Conservation (phyloP, 92 coral and sea anemone species). For the Heteractis magnifica region DNA sequence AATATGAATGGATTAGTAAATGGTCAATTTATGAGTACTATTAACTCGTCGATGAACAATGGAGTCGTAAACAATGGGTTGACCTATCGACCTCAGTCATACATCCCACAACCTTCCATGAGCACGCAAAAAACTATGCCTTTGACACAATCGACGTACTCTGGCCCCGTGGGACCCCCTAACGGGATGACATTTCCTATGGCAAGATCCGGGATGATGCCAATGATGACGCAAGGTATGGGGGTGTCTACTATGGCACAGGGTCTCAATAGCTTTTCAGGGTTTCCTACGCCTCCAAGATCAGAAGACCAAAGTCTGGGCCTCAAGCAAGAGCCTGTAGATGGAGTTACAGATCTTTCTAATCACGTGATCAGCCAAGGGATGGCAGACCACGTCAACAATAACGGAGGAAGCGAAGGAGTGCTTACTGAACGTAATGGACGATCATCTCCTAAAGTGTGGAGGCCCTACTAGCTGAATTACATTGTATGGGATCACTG, state of each 20-base stretch:
- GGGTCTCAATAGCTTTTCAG: constrained; percentile 63
- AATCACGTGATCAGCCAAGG: constrained; percentile 76
- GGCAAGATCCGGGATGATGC: constrained; percentile 67
- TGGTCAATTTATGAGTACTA: constrained; percentile 48
- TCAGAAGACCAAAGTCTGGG: constrained; percentile 70
- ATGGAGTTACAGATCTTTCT: constrained; percentile 49
- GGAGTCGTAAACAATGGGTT: constrained; percentile 78
- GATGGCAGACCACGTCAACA: constrained; percentile 64
- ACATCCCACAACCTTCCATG: constrained; percentile 67
- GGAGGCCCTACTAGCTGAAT: constrained; percentile 73
- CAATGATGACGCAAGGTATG: constrained; percentile 70
- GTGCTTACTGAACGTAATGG: constrained; percentile 78
- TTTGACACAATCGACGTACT: constrained; percentile 65
- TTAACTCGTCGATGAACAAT: constrained; percentile 65
- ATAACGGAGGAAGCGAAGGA: constrained; percentile 55
- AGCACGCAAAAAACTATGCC: constrained; percentile 68
- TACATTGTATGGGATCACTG: not conserved
- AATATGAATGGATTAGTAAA: constrained; percentile 71
- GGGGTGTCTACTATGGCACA: constrained; percentile 70
- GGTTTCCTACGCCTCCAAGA: constrained; percentile 65
- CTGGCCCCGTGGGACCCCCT: constrained; percentile 56
- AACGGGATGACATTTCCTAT: constrained; percentile 79
- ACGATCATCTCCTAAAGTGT: constrained; percentile 75
- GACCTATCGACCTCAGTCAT: constrained; percentile 79
- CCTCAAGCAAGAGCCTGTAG: constrained; percentile 80